Evolutionary conservation across 2,888 invertebrate genomes (phyloP).

Genomic region (Epiperipatus broadwayi): DNA sequence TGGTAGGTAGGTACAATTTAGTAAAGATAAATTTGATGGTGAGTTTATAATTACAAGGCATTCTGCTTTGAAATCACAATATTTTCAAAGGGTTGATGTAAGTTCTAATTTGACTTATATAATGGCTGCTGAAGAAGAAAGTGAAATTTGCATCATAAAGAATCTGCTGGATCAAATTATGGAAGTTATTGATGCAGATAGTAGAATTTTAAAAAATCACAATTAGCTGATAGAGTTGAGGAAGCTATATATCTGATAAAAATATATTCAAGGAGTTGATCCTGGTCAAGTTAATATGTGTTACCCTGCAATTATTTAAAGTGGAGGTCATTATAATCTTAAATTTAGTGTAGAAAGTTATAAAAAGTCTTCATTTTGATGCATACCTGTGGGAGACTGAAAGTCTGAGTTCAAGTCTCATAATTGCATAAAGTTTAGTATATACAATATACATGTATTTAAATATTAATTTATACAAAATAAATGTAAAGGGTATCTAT

Average conservation of each 20-base stretch:
- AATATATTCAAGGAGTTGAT: conserved; percentile 79
- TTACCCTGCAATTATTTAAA: conserved; percentile 96
- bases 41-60: conserved; percentile 86
- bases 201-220: conserved; percentile 80
- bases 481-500: too few species aligned
- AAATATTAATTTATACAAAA: too few species aligned
- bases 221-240: conserved; percentile 85
- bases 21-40: conserved; percentile 80
- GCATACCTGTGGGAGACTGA: too few species aligned
- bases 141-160: conserved; percentile 67
- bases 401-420: too few species aligned
- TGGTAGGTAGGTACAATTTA: too few species aligned
- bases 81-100: conserved; percentile 62
- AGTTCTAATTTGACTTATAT: conserved; percentile 62
- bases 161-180: conserved; percentile 91
- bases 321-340: conserved; percentile 88
- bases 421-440: too few species aligned
- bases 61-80: conserved; percentile 48
- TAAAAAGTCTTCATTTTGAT: too few species aligned
- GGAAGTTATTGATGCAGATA: conserved; percentile 95
- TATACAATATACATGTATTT: too few species aligned
- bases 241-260: conserved; percentile 75
- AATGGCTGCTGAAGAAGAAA: conserved; percentile 84
- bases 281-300: conserved; percentile 81
- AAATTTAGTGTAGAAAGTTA: conserved; percentile 73